Evolutionary conservation across 2,888 invertebrate genomes (phyloP).

Genomic region (Phyto melanocephala): DNA sequence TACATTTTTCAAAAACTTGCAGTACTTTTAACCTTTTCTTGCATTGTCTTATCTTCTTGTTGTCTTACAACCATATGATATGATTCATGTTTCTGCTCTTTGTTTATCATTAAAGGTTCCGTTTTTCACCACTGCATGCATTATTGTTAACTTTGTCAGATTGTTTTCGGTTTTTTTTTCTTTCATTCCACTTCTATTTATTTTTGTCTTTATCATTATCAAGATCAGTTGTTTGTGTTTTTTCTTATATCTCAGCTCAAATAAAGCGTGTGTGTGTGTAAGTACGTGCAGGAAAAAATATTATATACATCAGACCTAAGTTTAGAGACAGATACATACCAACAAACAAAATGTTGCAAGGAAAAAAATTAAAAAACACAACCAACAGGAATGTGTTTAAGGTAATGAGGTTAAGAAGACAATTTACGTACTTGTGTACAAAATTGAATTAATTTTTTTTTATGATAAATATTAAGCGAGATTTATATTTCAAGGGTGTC

Average conservation of each 20-base stretch:
- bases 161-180: slow-evolving; percentile 18
- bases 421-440: slow-evolving; percentile 24
- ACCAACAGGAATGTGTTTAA: slow-evolving; percentile 35
- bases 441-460: slow-evolving; percentile 13
- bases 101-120: slow-evolving; percentile 43
- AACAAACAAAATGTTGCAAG: background rate
- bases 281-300: slow-evolving; percentile 12
- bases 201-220: slow-evolving; percentile 53
- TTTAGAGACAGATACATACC: background rate
- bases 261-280: background rate
- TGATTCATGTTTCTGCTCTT: slow-evolving; percentile 24
- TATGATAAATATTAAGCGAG: slow-evolving; percentile 4
- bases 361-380: too few species aligned
- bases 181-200: slow-evolving; percentile 17
- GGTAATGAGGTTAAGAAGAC: slow-evolving; percentile 43
- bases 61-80: slow-evolving; percentile 19
- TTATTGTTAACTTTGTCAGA: slow-evolving; percentile 19
- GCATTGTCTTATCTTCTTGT: background rate
- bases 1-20: too few species aligned
- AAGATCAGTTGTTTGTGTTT: slow-evolving; percentile 47
- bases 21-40: background rate
- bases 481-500: slow-evolving; percentile 45
- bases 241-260: background rate
- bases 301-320: background rate
- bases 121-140: slow-evolving; percentile 1